These are phyloP conservation scores for Neelides sp. DNA, from an alignment of 1,140 invertebrate genomes.

Conservation along the genomic window DNA sequence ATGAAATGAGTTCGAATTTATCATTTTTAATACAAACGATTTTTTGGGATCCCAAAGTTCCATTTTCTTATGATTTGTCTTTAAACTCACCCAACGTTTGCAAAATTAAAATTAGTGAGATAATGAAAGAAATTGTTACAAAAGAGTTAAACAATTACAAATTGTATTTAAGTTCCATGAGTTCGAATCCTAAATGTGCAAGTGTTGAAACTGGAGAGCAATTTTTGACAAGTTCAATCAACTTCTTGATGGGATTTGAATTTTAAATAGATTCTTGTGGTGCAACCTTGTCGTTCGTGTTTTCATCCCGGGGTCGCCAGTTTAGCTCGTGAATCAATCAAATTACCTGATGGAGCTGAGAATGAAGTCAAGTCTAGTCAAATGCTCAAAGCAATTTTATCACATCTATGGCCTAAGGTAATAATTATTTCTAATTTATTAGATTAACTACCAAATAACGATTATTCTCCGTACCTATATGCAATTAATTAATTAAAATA, in stretches of 20 bases:
- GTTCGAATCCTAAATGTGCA: too few species aligned
- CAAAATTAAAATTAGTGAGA: not conserved
- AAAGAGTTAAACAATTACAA: too few species aligned
- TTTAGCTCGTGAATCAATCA: slow-evolving; percentile 50
- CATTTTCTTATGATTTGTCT: slow-evolving; percentile 3
- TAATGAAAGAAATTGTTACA: not conserved
- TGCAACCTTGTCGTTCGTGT: slow-evolving; percentile 41
- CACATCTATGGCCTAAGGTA: slow-evolving; percentile 92
- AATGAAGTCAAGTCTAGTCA: slow-evolving; percentile 55
- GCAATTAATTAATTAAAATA: slow-evolving; percentile 5
- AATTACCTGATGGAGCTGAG: slow-evolving; percentile 34
- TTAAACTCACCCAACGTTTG: not conserved
- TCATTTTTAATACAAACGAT: slow-evolving; percentile 11
- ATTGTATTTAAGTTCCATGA: too few species aligned
- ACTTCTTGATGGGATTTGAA: too few species aligned
- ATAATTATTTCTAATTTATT: slow-evolving; percentile 30
- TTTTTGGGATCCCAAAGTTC: slow-evolving; percentile 20
- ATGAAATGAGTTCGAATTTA: slow-evolving; percentile 26
- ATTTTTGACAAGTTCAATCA: too few species aligned
- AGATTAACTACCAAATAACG: not conserved
- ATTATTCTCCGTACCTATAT: slow-evolving; percentile 2
- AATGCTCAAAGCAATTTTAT: slow-evolving; percentile 76
- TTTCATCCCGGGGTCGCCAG: slow-evolving; percentile 75
- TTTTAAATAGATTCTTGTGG: slow-evolving; percentile 10
- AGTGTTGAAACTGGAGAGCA: too few species aligned